A percentile compares a stretch with the other conserved stretches of the same genome.
phyloP scores from a whole-genome alignment of 2,797 vertebrate genomes.

The Oryzias sinensis region DNA sequence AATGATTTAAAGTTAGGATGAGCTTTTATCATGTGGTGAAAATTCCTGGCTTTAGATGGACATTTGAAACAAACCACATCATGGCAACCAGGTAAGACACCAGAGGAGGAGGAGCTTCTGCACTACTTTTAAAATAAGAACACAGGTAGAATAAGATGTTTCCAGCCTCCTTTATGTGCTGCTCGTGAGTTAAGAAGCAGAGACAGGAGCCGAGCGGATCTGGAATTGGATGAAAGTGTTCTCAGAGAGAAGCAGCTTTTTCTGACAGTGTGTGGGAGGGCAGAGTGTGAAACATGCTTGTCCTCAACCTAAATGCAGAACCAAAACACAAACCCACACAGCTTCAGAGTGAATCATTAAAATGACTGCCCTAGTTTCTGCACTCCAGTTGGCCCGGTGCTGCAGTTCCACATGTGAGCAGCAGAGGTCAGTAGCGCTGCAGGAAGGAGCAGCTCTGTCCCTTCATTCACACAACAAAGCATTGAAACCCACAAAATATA shows the following conservation, averaged over 20 bases:
- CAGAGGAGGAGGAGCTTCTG: neutral
- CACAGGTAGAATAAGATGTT: neutral
- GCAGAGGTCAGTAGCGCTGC: too few species aligned
- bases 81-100: neutral
- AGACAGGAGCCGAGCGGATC: neutral
- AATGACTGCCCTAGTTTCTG: conserved; percentile 9
- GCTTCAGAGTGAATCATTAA: conserved; percentile 18
- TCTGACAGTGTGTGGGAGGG: conserved; percentile 6
- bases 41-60: neutral
- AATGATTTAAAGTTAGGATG: neutral
- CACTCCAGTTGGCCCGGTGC: neutral
- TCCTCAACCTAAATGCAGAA: conserved; percentile 3
- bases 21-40: neutral
- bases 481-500: too few species aligned
- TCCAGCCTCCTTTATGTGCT: neutral
- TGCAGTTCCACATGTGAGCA: too few species aligned
- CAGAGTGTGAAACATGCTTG: conserved; percentile 11
- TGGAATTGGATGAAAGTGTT: neutral
- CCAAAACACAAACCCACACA: conserved; percentile 9
- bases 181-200: neutral
- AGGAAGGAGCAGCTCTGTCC: too few species aligned
- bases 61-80: neutral
- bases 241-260: neutral
- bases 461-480: too few species aligned
- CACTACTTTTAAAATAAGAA: neutral